Conservation (phyloP, 2,113 vertebrate genomes). For the Pogona vitticeps region DNA sequence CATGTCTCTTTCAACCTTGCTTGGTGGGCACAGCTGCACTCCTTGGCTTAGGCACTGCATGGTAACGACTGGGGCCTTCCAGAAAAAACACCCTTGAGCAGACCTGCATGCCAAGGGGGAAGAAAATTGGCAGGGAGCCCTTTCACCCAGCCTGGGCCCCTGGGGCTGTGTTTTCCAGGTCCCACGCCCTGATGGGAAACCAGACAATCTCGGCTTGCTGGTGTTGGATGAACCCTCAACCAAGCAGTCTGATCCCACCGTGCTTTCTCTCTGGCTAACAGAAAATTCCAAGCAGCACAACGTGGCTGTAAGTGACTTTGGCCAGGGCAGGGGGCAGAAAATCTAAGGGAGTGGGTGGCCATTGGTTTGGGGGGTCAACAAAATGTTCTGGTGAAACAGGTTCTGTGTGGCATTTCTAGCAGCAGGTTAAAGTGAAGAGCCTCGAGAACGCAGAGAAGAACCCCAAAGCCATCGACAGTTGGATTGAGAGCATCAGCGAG, state of each 20-base stretch:
- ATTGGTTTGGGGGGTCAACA: too few relatives aligned
- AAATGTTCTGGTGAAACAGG: too few relatives aligned
- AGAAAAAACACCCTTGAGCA: neutral
- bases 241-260: constrained; percentile 93
- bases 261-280: constrained; percentile 91
- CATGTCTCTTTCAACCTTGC: neutral
- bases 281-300: constrained; percentile 94
- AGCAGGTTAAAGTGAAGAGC: constrained; percentile 89
- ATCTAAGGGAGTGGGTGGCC: too few relatives aligned
- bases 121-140: too few relatives aligned
- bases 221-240: constrained; percentile 92
- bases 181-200: constrained; percentile 84
- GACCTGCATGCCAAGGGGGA: too few relatives aligned
- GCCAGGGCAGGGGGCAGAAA: fast-evolving
- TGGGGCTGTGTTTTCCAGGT: constrained; percentile 76
- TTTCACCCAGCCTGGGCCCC: neutral
- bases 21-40: neutral
- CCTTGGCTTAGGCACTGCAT: too few relatives aligned
- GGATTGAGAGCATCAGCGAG: constrained; percentile 90
- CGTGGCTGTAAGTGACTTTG: constrained; percentile 73
- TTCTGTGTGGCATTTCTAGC: constrained; percentile 53
- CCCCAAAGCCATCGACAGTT: constrained; percentile 84
- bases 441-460: constrained; percentile 87
- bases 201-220: constrained; percentile 88
- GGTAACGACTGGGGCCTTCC: too few relatives aligned